These are phyloP conservation scores for Bos taurus DNA, from an alignment of 2,113 vertebrate genomes.

Conservation along the genomic window ARS-UCD2.0 NC_037357.1:138364501-138365000, in stretches of 20 bases:
- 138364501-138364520: background rate
- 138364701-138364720: background rate
- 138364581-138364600: background rate
- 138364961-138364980: background rate
- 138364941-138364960: background rate
- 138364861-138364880: background rate
- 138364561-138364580: background rate
- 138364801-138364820: background rate
- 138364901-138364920: background rate
- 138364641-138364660: background rate
- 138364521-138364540: background rate
- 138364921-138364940: background rate
- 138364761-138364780: accelerated
- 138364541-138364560: background rate
- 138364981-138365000: accelerated
- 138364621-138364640: background rate
- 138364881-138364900: background rate
- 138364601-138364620: background rate
- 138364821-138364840: background rate
- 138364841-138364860: background rate
- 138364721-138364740: accelerated
- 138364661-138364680: background rate
- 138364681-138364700: background rate
- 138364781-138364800: background rate
- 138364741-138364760: accelerated